Conservation (phyloP, 2,797 vertebrate genomes). For the Carcharodon carcharias region DNA sequence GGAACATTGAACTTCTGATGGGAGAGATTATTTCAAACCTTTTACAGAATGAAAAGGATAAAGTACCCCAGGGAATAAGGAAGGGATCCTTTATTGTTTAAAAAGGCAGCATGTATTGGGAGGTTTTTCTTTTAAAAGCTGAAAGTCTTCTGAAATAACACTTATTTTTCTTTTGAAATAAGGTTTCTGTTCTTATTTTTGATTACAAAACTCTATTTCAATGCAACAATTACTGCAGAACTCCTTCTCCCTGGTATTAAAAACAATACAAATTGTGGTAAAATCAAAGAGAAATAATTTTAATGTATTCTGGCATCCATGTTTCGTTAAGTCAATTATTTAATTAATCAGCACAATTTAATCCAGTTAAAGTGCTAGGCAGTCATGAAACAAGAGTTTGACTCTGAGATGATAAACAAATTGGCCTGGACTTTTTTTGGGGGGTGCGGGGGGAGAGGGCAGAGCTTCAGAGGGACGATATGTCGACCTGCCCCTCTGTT, state of each 20-base stretch:
- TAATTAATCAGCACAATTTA: conserved; percentile 22
- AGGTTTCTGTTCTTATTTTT: not conserved
- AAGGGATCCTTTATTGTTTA: conserved; percentile 27
- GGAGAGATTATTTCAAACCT: conserved; percentile 68
- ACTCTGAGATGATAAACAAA: not conserved
- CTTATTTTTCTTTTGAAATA: not conserved
- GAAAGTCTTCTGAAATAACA: not conserved
- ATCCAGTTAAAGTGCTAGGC: conserved; percentile 14
- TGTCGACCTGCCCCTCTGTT: no score
- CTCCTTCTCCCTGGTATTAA: not conserved
- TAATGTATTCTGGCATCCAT: conserved; percentile 12
- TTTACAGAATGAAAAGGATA: conserved; percentile 62
- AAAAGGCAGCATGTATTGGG: not conserved
- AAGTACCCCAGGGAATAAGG: conserved; percentile 57
- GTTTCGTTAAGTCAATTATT: conserved; percentile 25
- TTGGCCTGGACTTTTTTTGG: not conserved
- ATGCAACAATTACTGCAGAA: not conserved
- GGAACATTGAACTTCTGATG: conserved; percentile 70
- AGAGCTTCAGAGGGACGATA: not conserved
- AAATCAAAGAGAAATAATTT: conserved; percentile 28
- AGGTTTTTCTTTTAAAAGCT: not conserved
- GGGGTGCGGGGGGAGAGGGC: no score
- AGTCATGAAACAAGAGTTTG: not conserved
- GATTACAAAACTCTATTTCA: not conserved
- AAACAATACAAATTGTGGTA: not conserved